Evolutionary conservation across 2,888 invertebrate species (phyloP).

Genomic region (Caenorhabditis panamensis): DNA sequence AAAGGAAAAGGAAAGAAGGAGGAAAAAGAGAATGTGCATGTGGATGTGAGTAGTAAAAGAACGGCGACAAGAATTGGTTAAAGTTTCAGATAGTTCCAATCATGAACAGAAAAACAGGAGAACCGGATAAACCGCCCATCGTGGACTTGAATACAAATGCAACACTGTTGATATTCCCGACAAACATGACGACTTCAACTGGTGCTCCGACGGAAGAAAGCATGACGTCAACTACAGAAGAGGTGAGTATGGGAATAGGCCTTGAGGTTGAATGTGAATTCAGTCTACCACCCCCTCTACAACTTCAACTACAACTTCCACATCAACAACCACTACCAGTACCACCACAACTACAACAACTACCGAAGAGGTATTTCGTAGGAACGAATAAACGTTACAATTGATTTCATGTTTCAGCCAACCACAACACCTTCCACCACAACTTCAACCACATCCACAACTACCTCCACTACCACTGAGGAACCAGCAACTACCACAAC

Average conservation of each 20-base stretch:
- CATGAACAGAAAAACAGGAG: constrained; percentile 51
- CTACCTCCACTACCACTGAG: constrained; percentile 31
- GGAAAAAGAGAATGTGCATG: constrained; percentile 48
- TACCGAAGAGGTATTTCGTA: constrained; percentile 5
- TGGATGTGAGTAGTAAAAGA: constrained; percentile 52
- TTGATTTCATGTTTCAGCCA: constrained; percentile 19
- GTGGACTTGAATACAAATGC: constrained; percentile 12
- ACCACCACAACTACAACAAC: constrained; percentile 10
- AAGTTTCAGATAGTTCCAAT: constrained; percentile 55
- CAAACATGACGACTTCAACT: not conserved
- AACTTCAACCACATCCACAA: constrained; percentile 15
- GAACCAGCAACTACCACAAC: constrained; percentile 10
- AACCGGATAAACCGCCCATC: constrained; percentile 25
- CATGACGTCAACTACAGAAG: constrained; percentile 5
- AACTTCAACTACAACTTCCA: not conserved
- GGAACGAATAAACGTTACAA: too few relatives aligned
- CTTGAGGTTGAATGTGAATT: not conserved
- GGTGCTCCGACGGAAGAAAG: not conserved
- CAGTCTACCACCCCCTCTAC: not conserved
- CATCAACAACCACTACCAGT: not conserved
- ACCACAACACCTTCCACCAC: constrained; percentile 7
- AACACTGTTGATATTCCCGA: not conserved
- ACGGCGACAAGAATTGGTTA: too few relatives aligned
- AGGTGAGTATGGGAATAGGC: not conserved
- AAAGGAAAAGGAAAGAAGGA: constrained; percentile 14